Percentiles rank a stretch among this genome's conserved stretches.
These are phyloP conservation scores for Drosophila burlai DNA, from an alignment of 1,140 invertebrate species.

Conservation along the genomic window DNA sequence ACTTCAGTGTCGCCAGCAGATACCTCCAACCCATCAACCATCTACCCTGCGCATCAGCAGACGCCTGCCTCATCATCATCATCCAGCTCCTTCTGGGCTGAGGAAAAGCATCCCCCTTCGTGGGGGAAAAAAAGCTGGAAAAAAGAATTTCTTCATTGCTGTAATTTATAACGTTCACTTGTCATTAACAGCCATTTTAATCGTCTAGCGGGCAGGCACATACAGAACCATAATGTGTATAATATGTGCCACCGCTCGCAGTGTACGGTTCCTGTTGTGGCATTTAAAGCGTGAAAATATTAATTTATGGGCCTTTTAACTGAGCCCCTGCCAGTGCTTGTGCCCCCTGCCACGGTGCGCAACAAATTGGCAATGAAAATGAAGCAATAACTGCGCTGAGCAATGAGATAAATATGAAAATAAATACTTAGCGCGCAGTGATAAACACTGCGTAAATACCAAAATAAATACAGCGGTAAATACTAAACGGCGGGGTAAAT, in stretches of 20 bases:
- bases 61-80: neutral
- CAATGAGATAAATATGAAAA: slow-evolving; percentile 60
- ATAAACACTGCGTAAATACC: slow-evolving; percentile 51
- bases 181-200: slow-evolving; percentile 83
- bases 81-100: neutral
- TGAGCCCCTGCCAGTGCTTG: slow-evolving; percentile 19
- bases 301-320: slow-evolving; percentile 78
- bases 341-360: neutral
- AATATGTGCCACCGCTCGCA: slow-evolving; percentile 9
- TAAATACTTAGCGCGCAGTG: slow-evolving; percentile 56
- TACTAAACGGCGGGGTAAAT: slow-evolving; percentile 46
- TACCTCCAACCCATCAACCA: slow-evolving; percentile 47
- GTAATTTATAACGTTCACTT: slow-evolving; percentile 83
- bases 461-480: slow-evolving; percentile 57
- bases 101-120: slow-evolving; percentile 1
- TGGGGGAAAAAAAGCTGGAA: slow-evolving; percentile 2
- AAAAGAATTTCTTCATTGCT: slow-evolving; percentile 76
- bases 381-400: slow-evolving; percentile 45
- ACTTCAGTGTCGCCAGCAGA: slow-evolving; percentile 67
- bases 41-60: slow-evolving; percentile 12
- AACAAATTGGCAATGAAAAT: slow-evolving; percentile 63
- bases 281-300: slow-evolving; percentile 82
- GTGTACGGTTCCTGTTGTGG: slow-evolving; percentile 31
- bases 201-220: slow-evolving; percentile 59
- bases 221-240: slow-evolving; percentile 18